Percentiles rank a stretch among this genome's conserved stretches.
Conservation (phyloP, 1,140 invertebrate genomes). For the Rhyacophila brunnea region DNA sequence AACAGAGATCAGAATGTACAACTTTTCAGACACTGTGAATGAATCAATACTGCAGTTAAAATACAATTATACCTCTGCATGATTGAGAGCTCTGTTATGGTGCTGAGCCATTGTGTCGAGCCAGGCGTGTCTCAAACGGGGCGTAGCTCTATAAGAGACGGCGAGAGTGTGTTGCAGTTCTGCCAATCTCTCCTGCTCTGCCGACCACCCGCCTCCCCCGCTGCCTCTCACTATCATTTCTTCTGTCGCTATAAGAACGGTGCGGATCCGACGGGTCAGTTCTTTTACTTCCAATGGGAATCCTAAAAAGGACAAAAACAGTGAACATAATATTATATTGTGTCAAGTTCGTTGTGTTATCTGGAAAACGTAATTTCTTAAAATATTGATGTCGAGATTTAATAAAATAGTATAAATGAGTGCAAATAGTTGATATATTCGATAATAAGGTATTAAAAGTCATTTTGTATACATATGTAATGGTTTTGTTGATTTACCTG, state of each 20-base stretch:
- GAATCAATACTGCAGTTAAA: too few species aligned
- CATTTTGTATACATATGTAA: too few species aligned
- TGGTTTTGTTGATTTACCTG: too few species aligned
- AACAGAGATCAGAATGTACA: too few species aligned
- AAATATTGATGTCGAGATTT: too few species aligned
- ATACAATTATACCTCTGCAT: constrained; percentile 69
- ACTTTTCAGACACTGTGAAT: too few species aligned
- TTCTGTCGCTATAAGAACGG: constrained; percentile 90
- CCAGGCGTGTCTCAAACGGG: constrained; percentile 90
- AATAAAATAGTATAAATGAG: too few species aligned
- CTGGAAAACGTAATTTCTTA: too few species aligned
- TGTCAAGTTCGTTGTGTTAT: too few species aligned
- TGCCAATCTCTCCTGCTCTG: constrained; percentile 87
- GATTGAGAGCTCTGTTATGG: constrained; percentile 76
- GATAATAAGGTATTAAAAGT: too few species aligned
- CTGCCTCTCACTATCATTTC: constrained; percentile 84
- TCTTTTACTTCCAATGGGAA: constrained; percentile 90
- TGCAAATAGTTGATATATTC: too few species aligned
- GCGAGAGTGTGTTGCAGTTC: constrained; percentile 92
- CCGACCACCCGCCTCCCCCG: constrained; percentile 52
- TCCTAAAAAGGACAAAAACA: constrained; percentile 47
- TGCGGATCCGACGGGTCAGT: constrained; percentile 86
- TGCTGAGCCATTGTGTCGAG: constrained; percentile 88
- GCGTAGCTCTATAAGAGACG: constrained; percentile 91
- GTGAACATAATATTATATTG: too few species aligned